phyloP scores from a whole-genome alignment of 2,113 vertebrate genomes.

The Psophia crepitans region DNA sequence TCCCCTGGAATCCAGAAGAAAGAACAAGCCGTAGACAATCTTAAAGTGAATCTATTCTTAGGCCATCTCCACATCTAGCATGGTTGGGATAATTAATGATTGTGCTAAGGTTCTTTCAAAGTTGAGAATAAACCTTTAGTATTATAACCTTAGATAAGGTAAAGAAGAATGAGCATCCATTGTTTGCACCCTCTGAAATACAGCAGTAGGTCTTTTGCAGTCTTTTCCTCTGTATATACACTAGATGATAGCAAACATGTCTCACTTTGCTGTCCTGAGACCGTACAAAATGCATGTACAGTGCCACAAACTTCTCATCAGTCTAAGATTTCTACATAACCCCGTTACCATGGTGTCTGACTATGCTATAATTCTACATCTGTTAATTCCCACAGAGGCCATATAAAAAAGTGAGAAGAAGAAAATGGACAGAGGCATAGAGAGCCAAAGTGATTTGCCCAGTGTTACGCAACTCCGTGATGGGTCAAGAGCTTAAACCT shows the following conservation, averaged over 20 bases:
- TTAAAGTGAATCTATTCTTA: background rate
- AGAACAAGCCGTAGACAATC: background rate
- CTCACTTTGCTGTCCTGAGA: background rate
- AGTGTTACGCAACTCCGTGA: fast-evolving
- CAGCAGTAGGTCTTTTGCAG: background rate
- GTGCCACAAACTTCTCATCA: background rate
- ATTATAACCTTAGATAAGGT: background rate
- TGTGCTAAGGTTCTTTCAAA: background rate
- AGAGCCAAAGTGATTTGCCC: background rate
- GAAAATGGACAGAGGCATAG: background rate
- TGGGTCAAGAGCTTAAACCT: background rate
- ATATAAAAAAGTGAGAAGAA: background rate
- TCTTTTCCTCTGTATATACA: background rate
- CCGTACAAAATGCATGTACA: background rate
- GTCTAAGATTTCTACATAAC: background rate
- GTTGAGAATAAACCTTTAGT: background rate
- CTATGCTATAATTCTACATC: background rate
- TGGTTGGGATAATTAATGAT: background rate
- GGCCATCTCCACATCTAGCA: background rate
- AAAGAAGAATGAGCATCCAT: background rate
- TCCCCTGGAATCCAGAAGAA: background rate
- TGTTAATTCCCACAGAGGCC: background rate
- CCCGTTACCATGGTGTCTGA: background rate
- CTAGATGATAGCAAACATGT: background rate
- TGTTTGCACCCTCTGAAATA: background rate